Conservation (phyloP, 2,797 vertebrate species). For the Halcyon smyrnensis region DNA sequence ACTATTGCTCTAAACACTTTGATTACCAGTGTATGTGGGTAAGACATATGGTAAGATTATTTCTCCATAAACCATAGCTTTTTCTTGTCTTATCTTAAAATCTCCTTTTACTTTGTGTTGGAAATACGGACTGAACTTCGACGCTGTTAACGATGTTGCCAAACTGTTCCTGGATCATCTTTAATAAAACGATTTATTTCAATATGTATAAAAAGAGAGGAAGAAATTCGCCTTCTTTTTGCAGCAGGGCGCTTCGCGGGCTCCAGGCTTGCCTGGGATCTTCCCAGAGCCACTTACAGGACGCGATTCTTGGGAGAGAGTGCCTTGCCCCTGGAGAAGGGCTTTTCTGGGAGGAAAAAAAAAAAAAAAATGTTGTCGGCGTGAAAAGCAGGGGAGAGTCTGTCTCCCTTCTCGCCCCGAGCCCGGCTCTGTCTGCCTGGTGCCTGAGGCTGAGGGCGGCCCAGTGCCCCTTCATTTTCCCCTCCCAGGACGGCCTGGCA, state of each 20-base stretch:
- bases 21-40: slow-evolving; percentile 24
- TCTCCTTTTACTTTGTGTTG: slow-evolving; percentile 46
- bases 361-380: neutral
- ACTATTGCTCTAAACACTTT: slow-evolving; percentile 44
- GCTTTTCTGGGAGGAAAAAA: neutral
- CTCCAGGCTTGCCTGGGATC: neutral
- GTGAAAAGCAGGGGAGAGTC: neutral
- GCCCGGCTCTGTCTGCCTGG: neutral
- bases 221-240: slow-evolving; percentile 15
- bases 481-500: neutral
- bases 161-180: slow-evolving; percentile 9
- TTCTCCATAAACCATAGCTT: neutral
- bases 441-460: neutral
- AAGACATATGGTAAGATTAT: neutral
- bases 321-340: neutral
- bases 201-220: neutral
- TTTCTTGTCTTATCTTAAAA: neutral
- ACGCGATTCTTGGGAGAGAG: neutral
- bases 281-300: neutral
- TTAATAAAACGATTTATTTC: slow-evolving; percentile 73
- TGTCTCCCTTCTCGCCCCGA: accelerated
- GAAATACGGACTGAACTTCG: slow-evolving; percentile 22
- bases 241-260: neutral
- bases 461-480: neutral
- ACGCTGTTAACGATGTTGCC: slow-evolving; percentile 39